These are phyloP conservation scores for Odontamblyopus lacepedii DNA, from an alignment of 2,797 vertebrate genomes.

Conservation along the genomic window DNA sequence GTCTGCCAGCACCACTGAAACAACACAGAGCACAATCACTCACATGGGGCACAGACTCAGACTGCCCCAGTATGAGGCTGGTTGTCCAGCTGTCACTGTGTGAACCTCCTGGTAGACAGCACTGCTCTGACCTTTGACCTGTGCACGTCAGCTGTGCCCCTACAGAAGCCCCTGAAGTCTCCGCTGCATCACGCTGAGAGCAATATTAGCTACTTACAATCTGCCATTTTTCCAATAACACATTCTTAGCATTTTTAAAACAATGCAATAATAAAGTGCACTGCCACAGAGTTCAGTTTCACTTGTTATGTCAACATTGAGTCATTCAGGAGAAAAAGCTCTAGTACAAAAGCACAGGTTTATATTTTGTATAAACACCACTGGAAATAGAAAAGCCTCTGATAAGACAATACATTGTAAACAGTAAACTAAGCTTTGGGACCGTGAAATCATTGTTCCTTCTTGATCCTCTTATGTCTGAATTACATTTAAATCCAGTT, in stretches of 20 bases:
- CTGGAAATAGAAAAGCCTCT: neutral
- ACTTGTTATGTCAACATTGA: neutral
- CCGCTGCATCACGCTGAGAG: neutral
- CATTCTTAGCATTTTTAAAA: constrained; percentile 6
- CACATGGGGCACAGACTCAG: neutral
- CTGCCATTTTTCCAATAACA: neutral
- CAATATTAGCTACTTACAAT: constrained; percentile 1
- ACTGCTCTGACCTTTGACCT: constrained; percentile 34
- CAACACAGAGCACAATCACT: constrained; percentile 14
- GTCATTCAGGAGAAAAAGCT: constrained; percentile 4
- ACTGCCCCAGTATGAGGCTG: constrained; percentile 14
- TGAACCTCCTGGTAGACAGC: constrained; percentile 6
- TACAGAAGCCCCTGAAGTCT: neutral
- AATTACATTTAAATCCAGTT: neutral
- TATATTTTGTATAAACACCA: constrained; percentile 2
- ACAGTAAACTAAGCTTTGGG: neutral
- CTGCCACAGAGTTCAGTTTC: neutral
- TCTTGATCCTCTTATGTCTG: constrained; percentile 2
- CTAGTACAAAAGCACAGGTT: neutral
- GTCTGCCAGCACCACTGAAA: constrained; percentile 28
- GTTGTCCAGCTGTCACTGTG: constrained; percentile 51
- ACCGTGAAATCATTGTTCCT: constrained; percentile 7
- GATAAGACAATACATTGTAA: constrained; percentile 8
- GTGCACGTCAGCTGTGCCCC: constrained; percentile 37
- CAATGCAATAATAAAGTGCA: neutral